Conservation (phyloP, 2,888 invertebrate genomes). For the Pecten maximus region DNA sequence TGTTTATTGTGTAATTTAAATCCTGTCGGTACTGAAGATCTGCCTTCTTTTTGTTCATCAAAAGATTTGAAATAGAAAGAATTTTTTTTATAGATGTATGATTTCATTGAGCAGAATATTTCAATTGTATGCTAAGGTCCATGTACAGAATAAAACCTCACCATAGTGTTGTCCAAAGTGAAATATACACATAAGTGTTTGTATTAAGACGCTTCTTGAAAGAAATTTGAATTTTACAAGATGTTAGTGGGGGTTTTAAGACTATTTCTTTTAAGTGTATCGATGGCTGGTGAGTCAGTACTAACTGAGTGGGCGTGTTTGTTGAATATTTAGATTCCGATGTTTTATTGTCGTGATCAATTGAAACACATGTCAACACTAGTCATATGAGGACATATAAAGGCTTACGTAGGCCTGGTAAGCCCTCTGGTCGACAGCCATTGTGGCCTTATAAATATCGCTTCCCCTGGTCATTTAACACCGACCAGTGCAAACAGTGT, state of each 20-base stretch:
- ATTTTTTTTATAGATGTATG: neutral
- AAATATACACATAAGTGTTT: neutral
- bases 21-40: neutral
- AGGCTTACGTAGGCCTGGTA: neutral
- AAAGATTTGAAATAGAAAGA: neutral
- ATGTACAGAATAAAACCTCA: neutral
- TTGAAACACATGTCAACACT: neutral
- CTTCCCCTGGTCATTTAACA: neutral
- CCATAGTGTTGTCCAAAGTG: neutral
- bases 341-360: neutral
- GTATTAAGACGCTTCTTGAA: neutral
- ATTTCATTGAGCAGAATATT: neutral
- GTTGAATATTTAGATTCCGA: constrained; percentile 19
- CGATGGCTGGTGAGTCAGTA: neutral
- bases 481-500: neutral
- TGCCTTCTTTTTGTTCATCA: neutral
- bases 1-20: too few species aligned
- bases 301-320: neutral
- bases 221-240: constrained; percentile 1
- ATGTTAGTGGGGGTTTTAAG: neutral
- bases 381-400: neutral
- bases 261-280: neutral
- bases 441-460: neutral
- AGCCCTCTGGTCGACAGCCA: neutral
- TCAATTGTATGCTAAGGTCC: neutral